Evolutionary conservation across 92 coral and sea anemone genomes (phyloP), one percentile per base, ranked within the genome.

Genomic region (Siderastrea siderea): DNA sequence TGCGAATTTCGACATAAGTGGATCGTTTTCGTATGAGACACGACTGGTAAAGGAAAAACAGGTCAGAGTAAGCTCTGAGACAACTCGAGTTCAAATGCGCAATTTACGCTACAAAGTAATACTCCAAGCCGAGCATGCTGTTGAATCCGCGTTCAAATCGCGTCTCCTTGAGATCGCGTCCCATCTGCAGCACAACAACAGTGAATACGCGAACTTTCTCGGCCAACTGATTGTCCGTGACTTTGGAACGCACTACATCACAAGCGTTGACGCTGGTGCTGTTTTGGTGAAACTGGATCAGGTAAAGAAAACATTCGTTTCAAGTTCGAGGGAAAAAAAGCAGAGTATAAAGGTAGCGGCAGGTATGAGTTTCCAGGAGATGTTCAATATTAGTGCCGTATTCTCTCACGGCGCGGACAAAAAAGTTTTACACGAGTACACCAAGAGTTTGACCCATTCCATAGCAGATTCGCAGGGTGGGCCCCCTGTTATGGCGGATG

Each of bases 211-310:
- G 15, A 89, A 92, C 5, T 96, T 68, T 80, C 90, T 96, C 60
- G 93, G 94, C 2, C 95, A 95, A 75, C 44, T 96, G 67, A 80
- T 96, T 71, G 87, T 96, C 38, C 99, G 99, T 17, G 99, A 96
- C 82, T 96, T 88, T 69, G 99, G 99, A 1, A 95, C 99, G 68
- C 99, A 96, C 80, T 91, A 84, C 81, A 69, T 95, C 64, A 93
- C 99, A 12, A 92, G 99, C 63, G 94, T 95, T 54, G 93, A 95
- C 72, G 95, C 98, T 3, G 98, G 99, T 4, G 98, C 98, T 10
- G 87, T 95, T 74, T 83, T 96, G 19, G 98, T 98, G 17, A 93
- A 96, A 75, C 86, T 96, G 54, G 98, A 94, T 86, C 93, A 94
- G 57, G 55, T 94, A 55, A 84, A 67, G 78, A 49, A 71, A 55